Conservation (phyloP, 2,113 vertebrate species). For the Chaetops frenatus region DNA sequence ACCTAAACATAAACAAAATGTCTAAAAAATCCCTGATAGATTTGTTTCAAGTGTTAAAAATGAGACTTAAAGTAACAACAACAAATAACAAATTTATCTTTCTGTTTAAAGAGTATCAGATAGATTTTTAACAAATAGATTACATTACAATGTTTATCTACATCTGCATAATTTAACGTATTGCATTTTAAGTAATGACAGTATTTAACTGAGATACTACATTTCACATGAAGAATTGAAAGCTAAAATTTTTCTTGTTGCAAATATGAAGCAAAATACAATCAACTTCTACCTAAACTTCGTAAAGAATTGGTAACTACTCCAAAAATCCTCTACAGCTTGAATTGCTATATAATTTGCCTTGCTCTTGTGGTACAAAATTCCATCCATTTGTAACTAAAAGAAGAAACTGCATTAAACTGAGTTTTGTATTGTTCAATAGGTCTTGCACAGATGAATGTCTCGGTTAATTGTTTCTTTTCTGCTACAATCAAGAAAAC, state of each 20-base stretch:
- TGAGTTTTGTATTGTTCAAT: not conserved
- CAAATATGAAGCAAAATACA: not conserved
- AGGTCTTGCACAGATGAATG: not conserved
- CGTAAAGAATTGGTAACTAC: not conserved
- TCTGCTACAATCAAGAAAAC: not conserved
- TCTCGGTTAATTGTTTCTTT: not conserved
- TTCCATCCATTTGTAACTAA: not conserved
- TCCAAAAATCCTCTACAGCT: not conserved
- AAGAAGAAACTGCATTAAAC: not conserved
- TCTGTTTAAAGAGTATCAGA: not conserved
- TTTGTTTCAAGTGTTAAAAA: not conserved
- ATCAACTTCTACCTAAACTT: not conserved
- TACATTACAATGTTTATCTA: not conserved
- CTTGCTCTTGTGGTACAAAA: not conserved
- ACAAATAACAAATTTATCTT: not conserved
- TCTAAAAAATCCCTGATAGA: not conserved
- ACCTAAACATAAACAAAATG: constrained; percentile 66
- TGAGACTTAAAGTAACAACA: not conserved
- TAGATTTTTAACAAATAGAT: not conserved
- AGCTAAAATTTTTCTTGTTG: not conserved
- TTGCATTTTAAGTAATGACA: not conserved
- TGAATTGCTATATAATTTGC: not conserved
- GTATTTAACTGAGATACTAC: not conserved
- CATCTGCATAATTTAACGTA: not conserved
- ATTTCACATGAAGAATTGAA: not conserved